Conservation (phyloP, 2,797 vertebrate genomes). For the Cynopterus sphinx region DNA sequence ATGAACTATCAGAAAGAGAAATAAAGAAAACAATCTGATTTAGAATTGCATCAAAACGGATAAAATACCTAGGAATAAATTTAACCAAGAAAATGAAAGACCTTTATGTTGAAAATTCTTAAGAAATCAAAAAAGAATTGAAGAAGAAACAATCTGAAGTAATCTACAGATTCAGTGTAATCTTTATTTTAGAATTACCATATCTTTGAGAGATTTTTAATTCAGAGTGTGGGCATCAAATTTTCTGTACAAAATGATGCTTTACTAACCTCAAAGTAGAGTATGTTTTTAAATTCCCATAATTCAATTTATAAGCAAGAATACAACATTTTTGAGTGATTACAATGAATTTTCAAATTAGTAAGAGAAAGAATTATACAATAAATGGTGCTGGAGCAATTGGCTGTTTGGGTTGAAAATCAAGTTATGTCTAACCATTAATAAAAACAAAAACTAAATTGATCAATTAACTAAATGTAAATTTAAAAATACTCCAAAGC, state of each 20-base stretch:
- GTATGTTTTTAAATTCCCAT: background rate
- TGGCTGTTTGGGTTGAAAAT: background rate
- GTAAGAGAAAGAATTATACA: background rate
- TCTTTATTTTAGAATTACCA: background rate
- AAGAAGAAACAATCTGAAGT: background rate
- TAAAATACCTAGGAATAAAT: background rate
- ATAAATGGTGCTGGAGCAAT: background rate
- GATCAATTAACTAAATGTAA: background rate
- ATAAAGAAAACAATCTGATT: background rate
- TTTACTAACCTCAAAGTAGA: background rate
- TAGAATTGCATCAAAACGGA: background rate
- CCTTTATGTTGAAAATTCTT: background rate
- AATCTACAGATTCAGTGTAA: background rate
- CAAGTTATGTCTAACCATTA: background rate
- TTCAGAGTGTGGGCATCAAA: background rate
- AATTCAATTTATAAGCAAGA: conserved; percentile 3
- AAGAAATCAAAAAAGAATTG: background rate
- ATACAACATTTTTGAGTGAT: background rate
- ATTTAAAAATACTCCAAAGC: background rate
- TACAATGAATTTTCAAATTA: background rate
- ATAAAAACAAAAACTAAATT: background rate
- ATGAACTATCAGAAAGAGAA: background rate
- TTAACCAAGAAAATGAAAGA: background rate
- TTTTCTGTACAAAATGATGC: background rate
- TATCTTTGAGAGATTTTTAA: background rate